Percentiles rank a stretch among this genome's conserved stretches.
phyloP scores from a whole-genome alignment of 1,140 invertebrate species.

The Drosophila lowei region DNA sequence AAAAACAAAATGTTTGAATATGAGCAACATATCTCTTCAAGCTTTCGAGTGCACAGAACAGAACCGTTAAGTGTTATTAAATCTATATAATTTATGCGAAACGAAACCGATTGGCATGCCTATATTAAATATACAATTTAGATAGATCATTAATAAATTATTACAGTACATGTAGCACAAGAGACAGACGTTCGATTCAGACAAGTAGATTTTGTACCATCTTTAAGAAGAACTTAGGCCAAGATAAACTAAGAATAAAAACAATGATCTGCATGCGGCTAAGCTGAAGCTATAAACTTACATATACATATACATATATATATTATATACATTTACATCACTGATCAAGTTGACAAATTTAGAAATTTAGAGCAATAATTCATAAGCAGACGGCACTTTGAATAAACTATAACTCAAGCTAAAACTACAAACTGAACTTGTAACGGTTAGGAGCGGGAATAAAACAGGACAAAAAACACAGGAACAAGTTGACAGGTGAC shows the following conservation, averaged over 20 bases:
- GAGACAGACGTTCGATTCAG: slow-evolving; percentile 19
- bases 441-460: slow-evolving; percentile 58
- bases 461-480: slow-evolving; percentile 30
- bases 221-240: slow-evolving; percentile 43
- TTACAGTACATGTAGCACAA: slow-evolving; percentile 40
- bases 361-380: slow-evolving; percentile 50
- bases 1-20: slow-evolving; percentile 24
- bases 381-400: slow-evolving; percentile 32
- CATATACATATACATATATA: slow-evolving; percentile 13
- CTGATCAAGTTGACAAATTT: slow-evolving; percentile 16
- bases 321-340: slow-evolving; percentile 13
- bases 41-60: slow-evolving; percentile 55
- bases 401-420: slow-evolving; percentile 23
- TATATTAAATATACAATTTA: slow-evolving; percentile 45
- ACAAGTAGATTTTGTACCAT: slow-evolving; percentile 60
- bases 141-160: slow-evolving; percentile 61
- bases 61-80: slow-evolving; percentile 61
- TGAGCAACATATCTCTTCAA: slow-evolving; percentile 69
- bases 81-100: slow-evolving; percentile 32
- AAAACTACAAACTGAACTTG: slow-evolving; percentile 27
- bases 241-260: slow-evolving; percentile 37
- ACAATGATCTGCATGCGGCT: slow-evolving; percentile 53
- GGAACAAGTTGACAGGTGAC: slow-evolving; percentile 55
- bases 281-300: slow-evolving; percentile 29
- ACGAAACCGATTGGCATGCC: slow-evolving; percentile 37